These are phyloP conservation scores for Tachyglossus aculeatus DNA, from an alignment of 2,797 vertebrate species.

Conservation along the genomic window DNA sequence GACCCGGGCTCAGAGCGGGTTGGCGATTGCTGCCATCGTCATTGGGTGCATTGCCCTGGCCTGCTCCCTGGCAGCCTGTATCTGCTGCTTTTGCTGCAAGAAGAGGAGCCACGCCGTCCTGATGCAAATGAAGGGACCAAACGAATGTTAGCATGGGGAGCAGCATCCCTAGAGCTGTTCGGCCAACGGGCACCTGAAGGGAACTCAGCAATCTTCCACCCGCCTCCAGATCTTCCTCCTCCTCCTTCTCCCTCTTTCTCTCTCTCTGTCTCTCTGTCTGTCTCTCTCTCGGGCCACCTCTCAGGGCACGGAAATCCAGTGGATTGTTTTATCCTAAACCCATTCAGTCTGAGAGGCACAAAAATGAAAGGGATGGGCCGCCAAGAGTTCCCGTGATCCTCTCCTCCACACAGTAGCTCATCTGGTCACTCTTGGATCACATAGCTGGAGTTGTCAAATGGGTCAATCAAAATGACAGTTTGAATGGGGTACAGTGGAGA, in stretches of 20 bases:
- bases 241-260: background rate
- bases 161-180: fast-evolving
- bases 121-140: slow-evolving; percentile 75
- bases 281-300: background rate
- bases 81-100: slow-evolving; percentile 69
- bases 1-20: slow-evolving; percentile 63
- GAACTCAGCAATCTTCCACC: background rate
- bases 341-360: too few relatives aligned
- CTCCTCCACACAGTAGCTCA: background rate
- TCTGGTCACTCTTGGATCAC: too few relatives aligned
- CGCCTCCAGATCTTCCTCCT: background rate
- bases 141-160: slow-evolving; percentile 58
- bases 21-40: slow-evolving; percentile 73
- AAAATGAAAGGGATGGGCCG: too few relatives aligned
- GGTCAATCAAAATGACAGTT: too few relatives aligned
- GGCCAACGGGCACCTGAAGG: background rate
- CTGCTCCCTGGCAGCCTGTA: slow-evolving; percentile 64
- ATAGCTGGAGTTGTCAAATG: too few relatives aligned
- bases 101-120: slow-evolving; percentile 62
- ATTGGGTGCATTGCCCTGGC: slow-evolving; percentile 71
- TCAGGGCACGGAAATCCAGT: background rate
- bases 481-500: too few relatives aligned
- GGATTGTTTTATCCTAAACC: background rate
- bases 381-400: background rate
- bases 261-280: background rate